Conservation (phyloP, 2,888 invertebrate genomes). For the Sisyra nigra region DNA sequence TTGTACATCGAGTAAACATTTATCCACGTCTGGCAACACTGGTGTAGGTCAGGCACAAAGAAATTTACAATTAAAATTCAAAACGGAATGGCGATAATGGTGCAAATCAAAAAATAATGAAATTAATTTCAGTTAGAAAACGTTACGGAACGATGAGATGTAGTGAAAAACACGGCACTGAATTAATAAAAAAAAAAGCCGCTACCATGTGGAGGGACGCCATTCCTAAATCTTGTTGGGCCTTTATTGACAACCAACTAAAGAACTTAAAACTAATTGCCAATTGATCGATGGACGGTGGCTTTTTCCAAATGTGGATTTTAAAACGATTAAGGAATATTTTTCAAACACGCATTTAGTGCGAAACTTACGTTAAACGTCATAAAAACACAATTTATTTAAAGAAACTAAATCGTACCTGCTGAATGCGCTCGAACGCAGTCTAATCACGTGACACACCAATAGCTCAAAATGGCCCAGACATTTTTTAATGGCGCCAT, state of each 20-base stretch:
- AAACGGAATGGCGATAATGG: not conserved
- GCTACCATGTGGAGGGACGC: constrained; percentile 56
- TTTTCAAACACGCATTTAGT: constrained; percentile 1
- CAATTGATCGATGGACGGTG: constrained; percentile 24
- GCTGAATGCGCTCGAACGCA: constrained; percentile 52
- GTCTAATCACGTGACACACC: constrained; percentile 12
- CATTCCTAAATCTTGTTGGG: constrained; percentile 53
- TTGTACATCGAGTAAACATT: too few species aligned
- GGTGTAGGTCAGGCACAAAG: constrained; percentile 5
- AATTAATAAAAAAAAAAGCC: constrained; percentile 15
- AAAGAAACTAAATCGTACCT: constrained; percentile 36
- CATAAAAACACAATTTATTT: constrained; percentile 6
- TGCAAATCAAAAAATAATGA: not conserved
- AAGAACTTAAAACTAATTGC: constrained; percentile 24
- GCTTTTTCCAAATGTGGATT: not conserved
- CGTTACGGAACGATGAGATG: not conserved
- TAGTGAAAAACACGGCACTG: not conserved
- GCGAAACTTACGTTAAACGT: constrained; percentile 4
- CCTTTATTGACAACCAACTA: constrained; percentile 37
- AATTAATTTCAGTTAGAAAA: not conserved
- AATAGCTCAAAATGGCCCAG: constrained; percentile 12
- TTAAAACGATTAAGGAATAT: not conserved
- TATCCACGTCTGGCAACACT: constrained; percentile 2
- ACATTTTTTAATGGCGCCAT: not conserved
- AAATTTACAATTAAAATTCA: not conserved